Evolutionary conservation across 2,113 vertebrate genomes (phyloP).

Genomic region (Tonatia bakeri): DNA sequence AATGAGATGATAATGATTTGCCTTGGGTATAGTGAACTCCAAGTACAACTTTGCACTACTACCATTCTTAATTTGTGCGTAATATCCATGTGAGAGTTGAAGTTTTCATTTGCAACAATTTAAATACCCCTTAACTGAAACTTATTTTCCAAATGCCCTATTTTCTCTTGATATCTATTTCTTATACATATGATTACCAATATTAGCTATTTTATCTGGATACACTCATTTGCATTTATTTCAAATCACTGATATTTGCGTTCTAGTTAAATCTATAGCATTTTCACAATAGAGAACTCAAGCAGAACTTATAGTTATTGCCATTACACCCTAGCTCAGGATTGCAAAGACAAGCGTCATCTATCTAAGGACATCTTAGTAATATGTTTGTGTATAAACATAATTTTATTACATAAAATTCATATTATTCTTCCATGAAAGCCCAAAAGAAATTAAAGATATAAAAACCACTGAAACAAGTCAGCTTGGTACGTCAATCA

Average conservation of each 20-base stretch:
- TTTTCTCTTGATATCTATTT: neutral
- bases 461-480: neutral
- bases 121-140: neutral
- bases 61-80: neutral
- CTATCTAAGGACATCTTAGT: neutral
- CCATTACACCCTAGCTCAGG: neutral
- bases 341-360: neutral
- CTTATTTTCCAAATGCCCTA: neutral
- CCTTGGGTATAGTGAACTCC: neutral
- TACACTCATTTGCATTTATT: neutral
- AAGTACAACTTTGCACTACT: neutral
- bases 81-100: neutral
- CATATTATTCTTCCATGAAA: neutral
- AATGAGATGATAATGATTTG: neutral
- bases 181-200: neutral
- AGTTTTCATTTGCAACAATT: neutral
- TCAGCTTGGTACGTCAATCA: neutral
- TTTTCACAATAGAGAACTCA: neutral
- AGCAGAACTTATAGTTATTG: neutral
- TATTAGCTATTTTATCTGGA: neutral
- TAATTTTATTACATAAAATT: neutral
- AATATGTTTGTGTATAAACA: neutral
- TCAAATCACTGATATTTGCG: neutral
- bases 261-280: constrained; percentile 9
- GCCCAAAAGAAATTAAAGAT: neutral